Evolutionary conservation across 2,797 vertebrate species (phyloP), one percentile per base, ranked within the genome.

Genomic region (Pseudotriccus pelzelni): DNA sequence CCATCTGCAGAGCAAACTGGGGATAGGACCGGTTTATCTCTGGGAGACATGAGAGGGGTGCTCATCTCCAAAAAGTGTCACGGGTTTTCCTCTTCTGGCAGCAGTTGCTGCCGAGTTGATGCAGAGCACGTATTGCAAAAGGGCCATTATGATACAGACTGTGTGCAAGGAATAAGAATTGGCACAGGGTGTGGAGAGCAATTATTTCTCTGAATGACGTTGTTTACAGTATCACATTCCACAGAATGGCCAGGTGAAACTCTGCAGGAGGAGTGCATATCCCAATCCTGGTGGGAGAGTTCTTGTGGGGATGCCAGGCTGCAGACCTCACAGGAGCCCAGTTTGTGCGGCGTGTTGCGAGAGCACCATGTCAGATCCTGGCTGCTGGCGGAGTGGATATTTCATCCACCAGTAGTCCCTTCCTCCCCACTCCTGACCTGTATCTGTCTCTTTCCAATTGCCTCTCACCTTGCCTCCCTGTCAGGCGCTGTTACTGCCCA

Each of bases 311-410:
- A 30, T 28, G 9, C 16, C 27, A 9, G 28, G 14, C 8, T 50
- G 37, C 43, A 30, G 64, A 14, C 7, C 4, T 22, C 41, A 3
- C 44, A 16, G 64, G 32, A 41, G 36, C 53, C 73, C 37, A 4
- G 10, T 30, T 55, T 60, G 16, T 10, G 7, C 4, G 2, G 15
- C 0, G 2, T 12, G 7, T 6, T n/a, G 28, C 1, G 1, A 72
- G 32, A 56, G 25, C 22, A 6, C 17, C 1, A 0, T 0, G 2
- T 16, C 13, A 1, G 24, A 41, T 32, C 47, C 18, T 0, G 0
- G 43, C 20, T 63, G 16, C 32, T 56, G 24, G 34, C 27, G 25
- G 55, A 25, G 15, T 2, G 25, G 14, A 0, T 27, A 7, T 18
- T 64, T 50, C 50, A n/a, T 7, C 49, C 24, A 20, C 8, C 43